These are phyloP conservation scores for Trachelus iudaicus DNA, from an alignment of 2,888 invertebrate species.

Conservation along the genomic window DNA sequence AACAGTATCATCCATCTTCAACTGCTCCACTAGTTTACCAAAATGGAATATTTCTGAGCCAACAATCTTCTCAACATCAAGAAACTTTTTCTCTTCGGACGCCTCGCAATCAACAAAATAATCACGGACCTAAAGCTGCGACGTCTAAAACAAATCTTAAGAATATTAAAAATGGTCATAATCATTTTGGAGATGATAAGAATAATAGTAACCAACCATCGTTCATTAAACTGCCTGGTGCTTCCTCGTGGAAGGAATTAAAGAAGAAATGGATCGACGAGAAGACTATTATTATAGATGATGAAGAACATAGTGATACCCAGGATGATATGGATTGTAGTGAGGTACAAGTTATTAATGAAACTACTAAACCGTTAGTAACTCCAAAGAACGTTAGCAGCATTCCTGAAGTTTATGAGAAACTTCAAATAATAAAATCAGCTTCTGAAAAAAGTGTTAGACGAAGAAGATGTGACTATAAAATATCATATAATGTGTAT, in stretches of 20 bases:
- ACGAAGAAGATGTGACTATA: constrained; percentile 45
- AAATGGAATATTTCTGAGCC: neutral
- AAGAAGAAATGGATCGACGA: constrained; percentile 59
- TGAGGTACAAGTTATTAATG: constrained; percentile 53
- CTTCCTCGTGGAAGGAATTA: constrained; percentile 53
- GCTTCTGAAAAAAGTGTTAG: constrained; percentile 50
- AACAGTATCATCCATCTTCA: neutral
- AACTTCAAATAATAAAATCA: constrained; percentile 56
- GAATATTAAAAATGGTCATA: neutral
- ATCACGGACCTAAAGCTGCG: neutral
- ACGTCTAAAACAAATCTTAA: neutral
- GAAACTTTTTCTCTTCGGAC: neutral
- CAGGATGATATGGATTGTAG: constrained; percentile 30
- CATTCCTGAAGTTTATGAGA: constrained; percentile 51
- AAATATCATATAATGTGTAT: constrained; percentile 58
- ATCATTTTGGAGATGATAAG: neutral
- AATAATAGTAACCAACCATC: constrained; percentile 28
- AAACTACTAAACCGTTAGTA: constrained; percentile 48
- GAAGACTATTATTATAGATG: constrained; percentile 60
- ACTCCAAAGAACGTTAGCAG: constrained; percentile 41
- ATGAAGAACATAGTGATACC: constrained; percentile 44
- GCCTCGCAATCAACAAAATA: neutral
- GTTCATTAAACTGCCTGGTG: constrained; percentile 44
- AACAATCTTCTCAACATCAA: neutral
- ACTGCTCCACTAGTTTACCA: neutral